phyloP scores from a whole-genome alignment of 2,797 vertebrate species.

The Atherinosoma microstoma region DNA sequence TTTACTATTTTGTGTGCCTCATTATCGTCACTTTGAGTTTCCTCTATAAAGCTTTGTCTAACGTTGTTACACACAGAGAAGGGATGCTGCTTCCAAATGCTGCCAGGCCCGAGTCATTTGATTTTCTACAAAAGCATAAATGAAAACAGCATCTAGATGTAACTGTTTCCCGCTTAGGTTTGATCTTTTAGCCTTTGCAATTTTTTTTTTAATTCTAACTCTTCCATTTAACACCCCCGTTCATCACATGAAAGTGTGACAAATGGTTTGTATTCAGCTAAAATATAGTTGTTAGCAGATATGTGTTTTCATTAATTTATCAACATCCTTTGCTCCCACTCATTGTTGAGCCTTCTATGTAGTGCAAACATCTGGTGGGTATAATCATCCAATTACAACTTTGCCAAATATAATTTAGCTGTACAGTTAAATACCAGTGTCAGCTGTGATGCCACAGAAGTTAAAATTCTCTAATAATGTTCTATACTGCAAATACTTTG shows the following conservation, averaged over 20 bases:
- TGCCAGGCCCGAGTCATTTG: constrained; percentile 24
- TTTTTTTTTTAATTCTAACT: background rate
- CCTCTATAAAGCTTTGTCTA: constrained; percentile 25
- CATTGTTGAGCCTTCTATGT: background rate
- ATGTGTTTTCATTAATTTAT: background rate
- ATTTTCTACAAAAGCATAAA: constrained; percentile 28
- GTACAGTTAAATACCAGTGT: too few relatives aligned
- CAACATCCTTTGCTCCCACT: background rate
- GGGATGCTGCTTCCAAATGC: constrained; percentile 10
- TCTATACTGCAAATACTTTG: background rate
- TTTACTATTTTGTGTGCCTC: constrained; percentile 44
- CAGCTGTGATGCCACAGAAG: background rate
- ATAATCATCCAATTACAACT: background rate
- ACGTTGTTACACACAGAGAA: constrained; percentile 1
- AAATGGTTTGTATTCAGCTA: background rate
- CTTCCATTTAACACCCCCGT: background rate
- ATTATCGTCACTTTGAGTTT: constrained; percentile 56
- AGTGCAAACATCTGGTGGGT: background rate
- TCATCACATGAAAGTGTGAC: background rate
- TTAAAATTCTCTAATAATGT: background rate
- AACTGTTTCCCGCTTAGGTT: constrained; percentile 15
- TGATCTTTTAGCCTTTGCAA: background rate
- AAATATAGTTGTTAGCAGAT: background rate
- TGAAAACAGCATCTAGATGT: constrained; percentile 20
- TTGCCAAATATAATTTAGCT: background rate